A percentile compares a stretch with the other conserved stretches of the same genome.
These are phyloP conservation scores for Theristus sp. DNA, from an alignment of 2,888 invertebrate species.

Conservation along the genomic window DNA sequence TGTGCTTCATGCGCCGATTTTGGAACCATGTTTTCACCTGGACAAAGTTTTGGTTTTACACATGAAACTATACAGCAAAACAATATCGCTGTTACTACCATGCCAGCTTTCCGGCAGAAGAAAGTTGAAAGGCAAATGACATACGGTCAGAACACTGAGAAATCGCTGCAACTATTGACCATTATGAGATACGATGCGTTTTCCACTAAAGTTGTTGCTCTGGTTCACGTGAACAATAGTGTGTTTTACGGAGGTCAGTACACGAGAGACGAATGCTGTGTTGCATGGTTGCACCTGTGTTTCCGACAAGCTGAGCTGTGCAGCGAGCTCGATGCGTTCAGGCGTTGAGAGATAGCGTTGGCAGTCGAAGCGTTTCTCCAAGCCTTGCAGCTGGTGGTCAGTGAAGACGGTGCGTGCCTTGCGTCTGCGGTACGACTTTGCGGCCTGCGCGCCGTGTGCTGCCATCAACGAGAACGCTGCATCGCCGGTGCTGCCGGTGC, in stretches of 20 bases:
- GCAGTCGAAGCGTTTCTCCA: conserved; percentile 75
- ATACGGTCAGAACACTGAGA: too few relatives aligned
- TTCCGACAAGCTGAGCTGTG: conserved; percentile 75
- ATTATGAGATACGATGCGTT: too few relatives aligned
- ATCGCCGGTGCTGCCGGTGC: neutral
- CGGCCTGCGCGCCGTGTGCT: conserved; percentile 40
- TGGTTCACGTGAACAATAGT: too few relatives aligned
- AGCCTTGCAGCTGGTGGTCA: conserved; percentile 40
- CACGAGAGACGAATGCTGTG: too few relatives aligned
- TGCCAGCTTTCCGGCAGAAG: too few relatives aligned
- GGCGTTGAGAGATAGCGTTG: conserved; percentile 82
- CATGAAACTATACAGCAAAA: neutral
- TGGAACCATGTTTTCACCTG: conserved; percentile 75
- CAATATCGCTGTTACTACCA: too few relatives aligned
- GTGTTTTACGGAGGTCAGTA: too few relatives aligned
- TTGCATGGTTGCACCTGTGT: conserved; percentile 50
- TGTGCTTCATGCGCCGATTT: conserved; percentile 87
- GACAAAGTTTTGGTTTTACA: conserved; percentile 10
- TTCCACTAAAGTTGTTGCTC: too few relatives aligned
- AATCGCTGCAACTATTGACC: too few relatives aligned
- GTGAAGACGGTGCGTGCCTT: conserved; percentile 80
- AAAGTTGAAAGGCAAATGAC: too few relatives aligned
- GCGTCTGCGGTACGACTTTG: conserved; percentile 78
- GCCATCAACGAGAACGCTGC: neutral
- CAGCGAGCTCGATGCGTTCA: conserved; percentile 79